Conservation (phyloP, 2,797 vertebrate species). For the Megaceryle alcyon region DNA sequence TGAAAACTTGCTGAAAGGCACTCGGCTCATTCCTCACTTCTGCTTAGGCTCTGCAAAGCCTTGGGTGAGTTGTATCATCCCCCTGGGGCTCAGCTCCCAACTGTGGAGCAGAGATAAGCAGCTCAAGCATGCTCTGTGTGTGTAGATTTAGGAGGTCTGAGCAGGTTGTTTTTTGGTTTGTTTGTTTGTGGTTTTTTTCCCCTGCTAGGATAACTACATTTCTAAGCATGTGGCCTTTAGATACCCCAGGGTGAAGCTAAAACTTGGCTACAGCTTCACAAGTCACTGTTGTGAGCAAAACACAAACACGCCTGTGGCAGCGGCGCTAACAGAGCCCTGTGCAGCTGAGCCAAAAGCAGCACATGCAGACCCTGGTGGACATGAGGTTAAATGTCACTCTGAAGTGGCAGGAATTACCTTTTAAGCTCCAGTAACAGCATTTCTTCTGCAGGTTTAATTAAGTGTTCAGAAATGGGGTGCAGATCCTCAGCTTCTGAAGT, state of each 20-base stretch:
- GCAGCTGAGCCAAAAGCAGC: neutral
- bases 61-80: neutral
- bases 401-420: neutral
- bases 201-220: neutral
- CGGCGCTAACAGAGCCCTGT: neutral
- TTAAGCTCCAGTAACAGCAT: neutral
- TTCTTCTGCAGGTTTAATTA: neutral
- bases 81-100: neutral
- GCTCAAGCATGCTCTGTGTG: neutral
- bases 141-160: neutral
- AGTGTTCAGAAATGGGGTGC: neutral
- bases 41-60: neutral
- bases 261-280: neutral
- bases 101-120: slow-evolving; percentile 54
- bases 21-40: neutral
- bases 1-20: neutral
- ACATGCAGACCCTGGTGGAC: neutral
- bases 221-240: neutral
- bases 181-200: rapidly evolving
- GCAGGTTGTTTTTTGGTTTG: neutral
- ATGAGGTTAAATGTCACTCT: neutral
- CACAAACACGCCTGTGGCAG: neutral
- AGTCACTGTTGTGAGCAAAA: neutral
- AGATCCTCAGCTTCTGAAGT: neutral
- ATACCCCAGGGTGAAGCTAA: neutral